phyloP scores from a whole-genome alignment of 2,888 invertebrate genomes.

The Eristalinus sepulchralis region DNA sequence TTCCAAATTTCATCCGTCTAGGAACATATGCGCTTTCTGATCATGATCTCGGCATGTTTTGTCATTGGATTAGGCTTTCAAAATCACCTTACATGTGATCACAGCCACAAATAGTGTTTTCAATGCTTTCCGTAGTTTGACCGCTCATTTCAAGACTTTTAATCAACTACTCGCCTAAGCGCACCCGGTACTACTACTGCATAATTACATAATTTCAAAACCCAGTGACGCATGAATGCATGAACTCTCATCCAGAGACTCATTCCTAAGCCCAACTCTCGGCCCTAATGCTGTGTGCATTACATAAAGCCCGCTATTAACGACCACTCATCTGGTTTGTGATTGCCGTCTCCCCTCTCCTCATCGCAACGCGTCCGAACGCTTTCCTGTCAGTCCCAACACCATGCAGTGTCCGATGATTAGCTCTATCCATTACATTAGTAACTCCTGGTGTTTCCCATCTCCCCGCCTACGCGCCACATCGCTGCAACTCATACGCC shows the following conservation, averaged over 20 bases:
- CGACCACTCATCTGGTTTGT: constrained; percentile 40
- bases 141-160: no score
- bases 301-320: constrained; percentile 24
- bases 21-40: no score
- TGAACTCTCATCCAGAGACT: not conserved
- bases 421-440: constrained; percentile 16
- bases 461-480: not conserved
- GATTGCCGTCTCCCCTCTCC: constrained; percentile 12
- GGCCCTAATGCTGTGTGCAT: constrained; percentile 7
- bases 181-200: not conserved
- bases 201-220: constrained; percentile 6
- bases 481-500: constrained; percentile 6
- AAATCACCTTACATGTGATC: no score
- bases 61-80: no score
- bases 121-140: no score
- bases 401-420: not conserved
- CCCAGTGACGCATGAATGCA: constrained; percentile 9
- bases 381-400: not conserved
- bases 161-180: no score
- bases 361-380: not conserved
- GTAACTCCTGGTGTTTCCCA: not conserved
- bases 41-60: no score
- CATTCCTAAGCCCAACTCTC: not conserved
- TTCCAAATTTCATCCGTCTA: no score
- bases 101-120: no score